phyloP scores from a whole-genome alignment of 2,113 vertebrate genomes.

The Paraplagusia blochii region DNA sequence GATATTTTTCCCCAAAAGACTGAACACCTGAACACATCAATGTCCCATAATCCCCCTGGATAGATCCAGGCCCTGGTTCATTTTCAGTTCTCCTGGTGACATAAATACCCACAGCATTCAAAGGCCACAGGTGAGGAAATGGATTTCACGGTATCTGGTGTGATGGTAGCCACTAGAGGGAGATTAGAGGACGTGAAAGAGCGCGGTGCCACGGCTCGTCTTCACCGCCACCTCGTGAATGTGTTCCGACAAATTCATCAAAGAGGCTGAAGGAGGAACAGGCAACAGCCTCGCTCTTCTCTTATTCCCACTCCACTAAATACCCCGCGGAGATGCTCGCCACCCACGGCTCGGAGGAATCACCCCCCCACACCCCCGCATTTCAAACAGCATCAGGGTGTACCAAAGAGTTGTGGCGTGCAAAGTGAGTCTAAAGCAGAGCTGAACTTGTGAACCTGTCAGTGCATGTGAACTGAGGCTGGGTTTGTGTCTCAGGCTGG shows the following conservation, averaged over 20 bases:
- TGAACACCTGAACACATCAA: no score
- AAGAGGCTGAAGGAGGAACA: constrained; percentile 47
- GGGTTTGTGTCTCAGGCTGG: constrained; percentile 64
- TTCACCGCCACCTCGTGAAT: constrained; percentile 36
- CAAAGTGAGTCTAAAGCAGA: constrained; percentile 64
- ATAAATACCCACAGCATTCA: constrained; percentile 44
- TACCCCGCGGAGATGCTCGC: constrained; percentile 47
- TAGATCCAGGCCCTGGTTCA: no score
- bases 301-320: constrained; percentile 49
- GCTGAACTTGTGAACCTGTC: constrained; percentile 79
- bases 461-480: constrained; percentile 67
- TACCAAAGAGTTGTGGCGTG: constrained; percentile 73
- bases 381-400: constrained; percentile 58
- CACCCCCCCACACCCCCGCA: constrained; percentile 55
- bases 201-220: constrained; percentile 44
- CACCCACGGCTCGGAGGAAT: constrained; percentile 61
- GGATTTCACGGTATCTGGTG: constrained; percentile 70
- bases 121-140: constrained; percentile 65
- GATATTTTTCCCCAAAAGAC: no score
- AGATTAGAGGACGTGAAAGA: constrained; percentile 55
- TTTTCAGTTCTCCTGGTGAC: constrained; percentile 35
- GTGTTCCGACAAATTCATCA: constrained; percentile 58
- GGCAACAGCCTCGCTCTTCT: constrained; percentile 19
- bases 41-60: no score
- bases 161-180: constrained; percentile 58